phyloP scores from a whole-genome alignment of 2,888 invertebrate genomes.

The Polylopha cassiicola region DNA sequence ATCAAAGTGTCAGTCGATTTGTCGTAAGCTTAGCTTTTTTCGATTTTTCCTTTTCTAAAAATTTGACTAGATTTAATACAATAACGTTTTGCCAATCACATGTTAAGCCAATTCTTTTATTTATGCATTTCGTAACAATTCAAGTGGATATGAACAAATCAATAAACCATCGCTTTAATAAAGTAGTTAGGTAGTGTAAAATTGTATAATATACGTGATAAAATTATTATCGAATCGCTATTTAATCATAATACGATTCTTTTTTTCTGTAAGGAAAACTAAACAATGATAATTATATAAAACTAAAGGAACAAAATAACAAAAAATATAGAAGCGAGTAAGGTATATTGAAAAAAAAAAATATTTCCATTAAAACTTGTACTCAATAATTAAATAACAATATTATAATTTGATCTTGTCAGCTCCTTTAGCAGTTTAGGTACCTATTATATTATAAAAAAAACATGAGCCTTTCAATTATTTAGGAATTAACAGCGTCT shows the following conservation, averaged over 20 bases:
- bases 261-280: conserved; percentile 59
- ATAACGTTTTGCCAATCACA: conserved; percentile 59
- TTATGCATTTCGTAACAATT: conserved; percentile 33
- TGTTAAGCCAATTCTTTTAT: conserved; percentile 51
- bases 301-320: conserved; percentile 76
- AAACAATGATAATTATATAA: conserved; percentile 69
- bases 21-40: conserved; percentile 55
- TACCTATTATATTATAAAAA: conserved; percentile 37
- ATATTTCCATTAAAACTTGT: conserved; percentile 75
- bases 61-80: conserved; percentile 76
- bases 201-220: conserved; percentile 54
- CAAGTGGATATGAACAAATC: conserved; percentile 39
- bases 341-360: conserved; percentile 71
- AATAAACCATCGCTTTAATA: conserved; percentile 58
- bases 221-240: conserved; percentile 53
- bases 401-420: conserved; percentile 75
- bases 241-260: conserved; percentile 47
- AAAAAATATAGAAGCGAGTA: conserved; percentile 71
- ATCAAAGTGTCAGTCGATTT: conserved; percentile 67
- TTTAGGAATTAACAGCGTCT: conserved; percentile 54
- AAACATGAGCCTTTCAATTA: conserved; percentile 56
- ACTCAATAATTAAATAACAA: conserved; percentile 77
- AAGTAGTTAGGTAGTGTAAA: conserved; percentile 69
- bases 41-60: conserved; percentile 51
- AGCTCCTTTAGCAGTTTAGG: conserved; percentile 59